Percentiles rank a stretch among this genome's conserved stretches.
These are phyloP conservation scores for Leucoraja erinaceus DNA, from an alignment of 2,113 vertebrate genomes.

Conservation along the genomic window DNA sequence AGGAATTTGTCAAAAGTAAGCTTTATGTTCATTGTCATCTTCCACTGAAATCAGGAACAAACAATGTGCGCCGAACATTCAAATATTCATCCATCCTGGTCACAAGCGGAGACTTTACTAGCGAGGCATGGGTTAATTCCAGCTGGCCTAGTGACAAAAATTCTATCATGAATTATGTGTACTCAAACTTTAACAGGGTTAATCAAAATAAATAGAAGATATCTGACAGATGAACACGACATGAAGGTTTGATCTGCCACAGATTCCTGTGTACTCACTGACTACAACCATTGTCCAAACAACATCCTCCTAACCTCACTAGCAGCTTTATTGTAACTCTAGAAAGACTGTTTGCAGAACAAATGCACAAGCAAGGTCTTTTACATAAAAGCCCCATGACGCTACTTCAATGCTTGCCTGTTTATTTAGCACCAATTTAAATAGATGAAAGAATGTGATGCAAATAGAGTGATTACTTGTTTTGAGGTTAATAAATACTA, in stretches of 20 bases:
- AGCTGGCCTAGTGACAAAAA: not conserved
- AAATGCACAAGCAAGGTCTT: not conserved
- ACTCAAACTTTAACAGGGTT: not conserved
- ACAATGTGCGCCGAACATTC: not conserved
- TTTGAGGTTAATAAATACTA: not conserved
- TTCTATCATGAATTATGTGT: not conserved
- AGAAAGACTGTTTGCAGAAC: not conserved
- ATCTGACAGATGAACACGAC: not conserved
- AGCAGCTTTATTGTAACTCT: not conserved
- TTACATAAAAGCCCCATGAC: not conserved
- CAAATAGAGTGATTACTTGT: not conserved
- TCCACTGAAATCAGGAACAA: not conserved
- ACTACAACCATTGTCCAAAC: not conserved
- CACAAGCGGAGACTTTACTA: not conserved
- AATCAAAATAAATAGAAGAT: slow-evolving; percentile 4
- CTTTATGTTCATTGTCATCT: not conserved
- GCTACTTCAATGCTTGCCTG: not conserved
- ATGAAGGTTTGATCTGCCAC: not conserved
- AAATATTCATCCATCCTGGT: not conserved
- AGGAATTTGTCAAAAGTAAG: not conserved
- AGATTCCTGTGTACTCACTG: not conserved
- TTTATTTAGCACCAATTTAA: not conserved
- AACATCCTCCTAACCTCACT: not conserved
- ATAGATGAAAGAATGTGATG: not conserved
- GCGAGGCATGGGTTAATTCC: not conserved